Evolutionary conservation across 2,888 invertebrate species (phyloP), one percentile per base, ranked within the genome.

Genomic region (Neoaliturus tenellus): DNA sequence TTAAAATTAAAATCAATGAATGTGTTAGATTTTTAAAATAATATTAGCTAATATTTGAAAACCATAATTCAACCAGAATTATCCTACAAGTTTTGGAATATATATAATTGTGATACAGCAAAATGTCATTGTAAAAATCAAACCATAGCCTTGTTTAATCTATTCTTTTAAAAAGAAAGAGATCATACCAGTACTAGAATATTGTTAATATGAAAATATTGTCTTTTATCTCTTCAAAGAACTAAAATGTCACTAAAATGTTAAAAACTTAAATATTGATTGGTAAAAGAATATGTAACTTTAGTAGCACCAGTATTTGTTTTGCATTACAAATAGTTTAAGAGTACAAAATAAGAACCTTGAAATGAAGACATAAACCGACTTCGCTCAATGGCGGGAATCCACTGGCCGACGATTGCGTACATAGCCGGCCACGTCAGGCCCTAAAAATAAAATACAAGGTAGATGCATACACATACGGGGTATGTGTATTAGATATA

Each of bases 371-470:
- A 95, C 95, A 95, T 95, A 89, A 95, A 95, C 83, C 95, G 92
- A 81, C 94, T 94, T 80, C 95, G 91, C 89, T 95, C 95, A 8
- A 92, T 92, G n/a, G 94, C 91, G 10, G 95, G 95, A 85, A 95
- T 95, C 95, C 95, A 95, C 87, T 93, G 93, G 3, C 94, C 95
- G 35, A 95, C 95, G 84, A 95, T 91, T 0, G 95, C 94, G 88
- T 95, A 95, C 95, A 95, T 95, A 0, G 95, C 95, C 17, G 95
- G 95, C 95, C 95, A 95, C 14, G 95, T 95, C 83, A 95, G 89
- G 35, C 95, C 95, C 93, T 93, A 86, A 82, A 89, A 85, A 82
- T 14, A 28, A 62, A 62, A 28, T 28, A 55, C 31, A 62, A 62
- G 8, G 31, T 14, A 62, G 28, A 55, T 31, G 31, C 62, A 62